Conservation (phyloP, 2,888 invertebrate species). For the Epistrophella euchroma region DNA sequence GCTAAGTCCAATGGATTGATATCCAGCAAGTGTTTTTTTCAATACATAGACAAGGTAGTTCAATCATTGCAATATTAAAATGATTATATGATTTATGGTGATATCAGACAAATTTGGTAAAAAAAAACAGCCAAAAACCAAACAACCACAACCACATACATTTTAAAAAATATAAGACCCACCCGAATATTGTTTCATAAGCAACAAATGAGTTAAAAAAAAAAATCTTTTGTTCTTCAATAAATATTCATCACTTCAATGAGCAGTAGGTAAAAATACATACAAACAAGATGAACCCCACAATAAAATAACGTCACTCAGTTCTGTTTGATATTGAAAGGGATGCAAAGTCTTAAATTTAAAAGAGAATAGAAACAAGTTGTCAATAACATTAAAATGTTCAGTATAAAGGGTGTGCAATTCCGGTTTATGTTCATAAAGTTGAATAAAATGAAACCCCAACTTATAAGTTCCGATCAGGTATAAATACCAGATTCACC, state of each 20-base stretch:
- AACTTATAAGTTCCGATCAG: not conserved
- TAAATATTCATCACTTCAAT: slow-evolving; percentile 55
- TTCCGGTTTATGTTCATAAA: slow-evolving; percentile 17
- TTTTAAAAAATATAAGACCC: no score
- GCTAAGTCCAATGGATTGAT: no score
- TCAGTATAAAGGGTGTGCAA: slow-evolving; percentile 1
- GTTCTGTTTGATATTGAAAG: slow-evolving; percentile 41
- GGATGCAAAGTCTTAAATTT: slow-evolving; percentile 51
- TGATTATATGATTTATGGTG: no score
- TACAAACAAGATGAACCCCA: slow-evolving; percentile 47
- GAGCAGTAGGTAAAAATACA: slow-evolving; percentile 38
- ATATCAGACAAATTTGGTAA: no score
- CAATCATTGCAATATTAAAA: no score
- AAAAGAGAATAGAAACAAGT: slow-evolving; percentile 51
- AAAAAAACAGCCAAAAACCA: no score
- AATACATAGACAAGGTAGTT: no score
- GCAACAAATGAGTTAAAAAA: not conserved
- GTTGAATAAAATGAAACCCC: not conserved
- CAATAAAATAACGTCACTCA: slow-evolving; percentile 42
- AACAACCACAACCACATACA: no score
- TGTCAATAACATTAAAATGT: slow-evolving; percentile 63
- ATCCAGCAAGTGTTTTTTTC: no score
- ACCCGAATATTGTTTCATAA: not conserved
- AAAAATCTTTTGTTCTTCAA: slow-evolving; percentile 42
- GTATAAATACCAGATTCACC: slow-evolving; percentile 37